Evolutionary conservation across 1,140 invertebrate species (phyloP).

Genomic region (Bombus cullumanus): DNA sequence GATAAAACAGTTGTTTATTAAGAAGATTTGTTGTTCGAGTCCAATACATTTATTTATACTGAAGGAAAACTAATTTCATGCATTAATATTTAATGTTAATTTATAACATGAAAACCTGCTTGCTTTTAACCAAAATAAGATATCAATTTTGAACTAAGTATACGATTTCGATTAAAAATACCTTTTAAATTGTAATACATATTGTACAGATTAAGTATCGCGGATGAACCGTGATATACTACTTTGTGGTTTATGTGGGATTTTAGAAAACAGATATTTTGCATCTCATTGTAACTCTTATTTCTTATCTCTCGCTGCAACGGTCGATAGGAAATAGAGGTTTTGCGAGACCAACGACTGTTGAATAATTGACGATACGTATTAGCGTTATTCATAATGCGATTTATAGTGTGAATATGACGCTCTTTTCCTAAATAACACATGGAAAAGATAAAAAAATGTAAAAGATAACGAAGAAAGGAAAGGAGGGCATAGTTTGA

Average conservation of each 20-base stretch:
- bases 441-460: not conserved
- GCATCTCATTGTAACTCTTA: conserved; percentile 24
- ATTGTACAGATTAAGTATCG: conserved; percentile 22
- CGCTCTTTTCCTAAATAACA: not conserved
- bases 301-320: conserved; percentile 25
- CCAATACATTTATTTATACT: conserved; percentile 18
- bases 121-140: not conserved
- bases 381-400: conserved; percentile 33
- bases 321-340: conserved; percentile 13
- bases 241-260: conserved; percentile 9
- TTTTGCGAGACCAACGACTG: conserved; percentile 39
- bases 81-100: conserved; percentile 21
- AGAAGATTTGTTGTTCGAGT: conserved; percentile 21
- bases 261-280: conserved; percentile 26
- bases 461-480: not conserved
- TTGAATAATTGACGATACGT: conserved; percentile 17
- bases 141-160: not conserved
- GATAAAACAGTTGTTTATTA: conserved; percentile 26
- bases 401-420: conserved; percentile 27
- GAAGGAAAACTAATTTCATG: not conserved
- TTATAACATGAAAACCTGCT: not conserved
- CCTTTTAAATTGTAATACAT: not conserved
- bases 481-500: conserved; percentile 11
- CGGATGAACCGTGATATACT: conserved; percentile 67
- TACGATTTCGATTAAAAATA: not conserved